Conservation (phyloP, 2,113 vertebrate genomes). For the Hyperopisus bebe region DNA sequence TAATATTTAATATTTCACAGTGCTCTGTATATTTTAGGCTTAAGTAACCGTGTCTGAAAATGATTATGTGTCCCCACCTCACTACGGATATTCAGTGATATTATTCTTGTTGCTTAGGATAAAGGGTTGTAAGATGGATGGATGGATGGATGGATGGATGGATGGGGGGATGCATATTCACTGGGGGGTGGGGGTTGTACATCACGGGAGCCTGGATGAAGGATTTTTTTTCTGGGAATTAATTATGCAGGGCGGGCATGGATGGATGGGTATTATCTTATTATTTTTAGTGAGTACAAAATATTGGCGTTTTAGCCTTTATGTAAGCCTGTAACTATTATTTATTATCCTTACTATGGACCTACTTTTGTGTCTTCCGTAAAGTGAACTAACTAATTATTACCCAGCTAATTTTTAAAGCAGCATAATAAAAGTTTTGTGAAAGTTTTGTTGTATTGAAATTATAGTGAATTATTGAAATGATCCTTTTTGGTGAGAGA, state of each 20-base stretch:
- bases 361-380: too few species aligned
- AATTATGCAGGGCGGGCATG: neutral
- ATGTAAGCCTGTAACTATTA: too few species aligned
- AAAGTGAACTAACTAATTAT: too few species aligned
- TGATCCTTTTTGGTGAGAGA: neutral
- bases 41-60: neutral
- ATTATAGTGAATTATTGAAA: neutral
- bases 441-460: neutral
- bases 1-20: neutral
- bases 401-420: neutral
- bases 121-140: neutral
- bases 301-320: neutral
- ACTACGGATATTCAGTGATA: neutral
- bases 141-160: too few species aligned
- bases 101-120: neutral
- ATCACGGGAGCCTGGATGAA: neutral
- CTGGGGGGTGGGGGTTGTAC: neutral
- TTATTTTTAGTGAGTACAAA: neutral
- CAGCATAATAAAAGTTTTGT: neutral
- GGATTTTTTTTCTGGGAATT: neutral
- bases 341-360: too few species aligned
- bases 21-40: neutral
- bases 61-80: neutral
- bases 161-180: too few species aligned
- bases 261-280: neutral